Evolutionary conservation across 2,888 invertebrate species (phyloP), one percentile per base, ranked within the genome.

Genomic region (Gisinianus flammeolus): DNA sequence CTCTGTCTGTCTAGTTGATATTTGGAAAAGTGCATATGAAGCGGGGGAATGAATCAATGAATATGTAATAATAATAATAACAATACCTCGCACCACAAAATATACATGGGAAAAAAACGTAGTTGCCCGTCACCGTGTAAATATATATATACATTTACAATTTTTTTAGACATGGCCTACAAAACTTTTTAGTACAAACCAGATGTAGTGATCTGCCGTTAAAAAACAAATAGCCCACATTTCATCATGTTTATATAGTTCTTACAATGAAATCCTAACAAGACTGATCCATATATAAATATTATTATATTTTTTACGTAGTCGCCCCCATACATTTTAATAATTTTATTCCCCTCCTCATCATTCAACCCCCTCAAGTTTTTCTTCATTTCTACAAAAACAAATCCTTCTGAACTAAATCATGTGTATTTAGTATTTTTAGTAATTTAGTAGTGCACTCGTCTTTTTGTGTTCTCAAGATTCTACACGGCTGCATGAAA

Each of bases 1-100:
- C 0, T 91, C 92, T n/a, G 93, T 93, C 0, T 93, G 93, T 85
- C 89, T 93, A 67, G 92, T 92, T 16, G 93, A 93, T 86, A 92
- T 93, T 84, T 93, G 93, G 93, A 91, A 91, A 85, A 91, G 91
- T 31, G 92, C 93, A 0, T 93, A 92, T 84, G 91, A 91, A 22
- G 5, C 12, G 24, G 62, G 22, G 2, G 24, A 62, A 58, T 58
- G 19, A 58, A 8, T 2, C 4, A n/a, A 28, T 28, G 2, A 62
- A 26, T 26, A 62, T 22, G 2, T 62, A 24, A 35, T 35, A 35
- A 8, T 35, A 5, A 35, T 35, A 35, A 35, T 35, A 35, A 35
- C 12, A 35, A 35, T 5, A 35, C 35, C 35, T 5, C 12, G 5
- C 35, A 5, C 35, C 35, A 44, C 2, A 44, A 44, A 44, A 44